Evolutionary conservation across 1,140 invertebrate genomes (phyloP), one percentile per base, ranked within the genome.

Genomic region (Drosophila melanica): DNA sequence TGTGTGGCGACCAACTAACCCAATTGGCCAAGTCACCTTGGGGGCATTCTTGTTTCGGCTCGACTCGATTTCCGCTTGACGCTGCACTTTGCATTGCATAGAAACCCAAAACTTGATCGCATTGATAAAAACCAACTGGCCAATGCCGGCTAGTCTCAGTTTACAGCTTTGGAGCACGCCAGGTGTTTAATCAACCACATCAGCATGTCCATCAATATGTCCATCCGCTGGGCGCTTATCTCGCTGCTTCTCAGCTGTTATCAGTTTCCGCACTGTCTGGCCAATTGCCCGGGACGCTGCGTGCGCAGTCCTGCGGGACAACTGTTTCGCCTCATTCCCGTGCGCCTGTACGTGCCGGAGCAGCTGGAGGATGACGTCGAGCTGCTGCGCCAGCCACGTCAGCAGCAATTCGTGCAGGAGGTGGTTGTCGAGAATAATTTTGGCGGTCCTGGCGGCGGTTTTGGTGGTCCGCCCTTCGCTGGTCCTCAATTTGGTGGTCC

Each of bases 401-500:
- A 79, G 14, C 77, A 79, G 23, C 70, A 79, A 37, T 75, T 77
- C 18, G 59, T 77, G 0, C 77, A 77, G 45, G 70, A 74, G 54
- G 59, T 79, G 2, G 30, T 66, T 33, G 59, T 79, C 4, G 57
- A 79, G 30, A 68, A 79, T 11, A 69, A 70, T 35, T 67, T 79
- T 42, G 48, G 54, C 3, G 9, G 37, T n/a, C 45, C 44, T 12
- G 58, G 44, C 16, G 60, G 63, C 2, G 23, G 58, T 9, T 77
- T 77, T 35, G 75, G 71, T 18, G 37, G 70, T 2, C 41, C 62
- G 14, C 51, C 60, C 12, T 63, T 63, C 30, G 58, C 70, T 12
- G 70, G 64, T 14, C 48, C 30, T 3, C 30, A 14, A 7, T 35
- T 35, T 4, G 3, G 50, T 2, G 44, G 44, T 8, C 16, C 16